Evolutionary conservation across 2,113 vertebrate species (phyloP), one percentile per base, ranked within the genome.

Genomic region (Cacatua alba): DNA sequence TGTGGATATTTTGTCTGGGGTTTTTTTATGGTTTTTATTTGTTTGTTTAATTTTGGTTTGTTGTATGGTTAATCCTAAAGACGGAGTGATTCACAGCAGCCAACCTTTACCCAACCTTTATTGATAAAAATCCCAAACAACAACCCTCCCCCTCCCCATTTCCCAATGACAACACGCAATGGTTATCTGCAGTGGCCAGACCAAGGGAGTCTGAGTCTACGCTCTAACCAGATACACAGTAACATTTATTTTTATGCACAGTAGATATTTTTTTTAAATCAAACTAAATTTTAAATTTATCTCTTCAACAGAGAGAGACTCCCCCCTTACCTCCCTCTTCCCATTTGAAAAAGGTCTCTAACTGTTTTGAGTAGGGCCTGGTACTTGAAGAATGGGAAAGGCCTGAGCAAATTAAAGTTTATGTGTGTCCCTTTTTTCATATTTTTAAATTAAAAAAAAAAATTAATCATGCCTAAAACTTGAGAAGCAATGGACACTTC

Each of bases 91-190:
- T 2, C 21, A 35, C 14, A 48, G 5, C 33, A 53, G 17, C 31
- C 26, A 68, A 43, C 4, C 5, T 92, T 26, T 72, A 13, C 8
- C 13, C 19, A 81, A 7, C 1, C 0, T 28, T 51, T 33, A 46
- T 26, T 35, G 15, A 64, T 63, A 71, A 90, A 67, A 86, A 12
- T 4, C 9, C 10, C 6, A 35, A 75, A 52, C 17, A 67, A 25
- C 46, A 78, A 5, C 2, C 20, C 6, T 2, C 31, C 28, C 7
- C 2, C 16, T 23, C 41, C 1, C 7, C 1, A 48, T 64, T 86
- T 83, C 35, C 33, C 68, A 6, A 17, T 52, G 15, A 41, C 10
- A 76, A 18, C 28, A 53, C 3, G 8, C 41, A 53, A 52, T 1
- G 2, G 14, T 15, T 23, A 55, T 35, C 20, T 74, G 26, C 20